These are phyloP conservation scores for Aphaenogaster ashmeadi DNA, from an alignment of 1,140 invertebrate species.

Conservation along the genomic window DNA sequence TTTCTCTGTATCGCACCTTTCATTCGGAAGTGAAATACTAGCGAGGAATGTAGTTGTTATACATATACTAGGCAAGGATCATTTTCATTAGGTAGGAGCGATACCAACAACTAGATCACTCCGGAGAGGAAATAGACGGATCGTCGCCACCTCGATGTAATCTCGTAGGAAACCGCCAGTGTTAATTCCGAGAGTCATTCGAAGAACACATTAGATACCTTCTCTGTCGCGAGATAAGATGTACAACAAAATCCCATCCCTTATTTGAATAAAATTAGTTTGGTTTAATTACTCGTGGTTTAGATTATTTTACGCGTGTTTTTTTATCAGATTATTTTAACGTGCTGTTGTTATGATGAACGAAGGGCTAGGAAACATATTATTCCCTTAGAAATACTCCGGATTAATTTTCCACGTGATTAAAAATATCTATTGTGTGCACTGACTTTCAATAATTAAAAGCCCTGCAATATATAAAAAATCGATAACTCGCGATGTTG, in stretches of 20 bases:
- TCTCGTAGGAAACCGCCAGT: conserved; percentile 67
- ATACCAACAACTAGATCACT: conserved; percentile 31
- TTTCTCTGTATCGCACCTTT: not conserved
- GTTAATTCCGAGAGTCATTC: conserved; percentile 68
- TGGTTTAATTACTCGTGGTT: conserved; percentile 9
- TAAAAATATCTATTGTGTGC: not conserved
- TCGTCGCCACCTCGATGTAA: conserved; percentile 62
- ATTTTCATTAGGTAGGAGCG: conserved; percentile 25
- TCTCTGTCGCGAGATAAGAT: conserved; percentile 25
- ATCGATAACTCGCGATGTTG: not conserved
- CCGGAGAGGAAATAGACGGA: conserved; percentile 43
- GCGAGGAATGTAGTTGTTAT: conserved; percentile 18
- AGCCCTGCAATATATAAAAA: not conserved
- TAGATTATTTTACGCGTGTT: not conserved
- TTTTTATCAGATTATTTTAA: not conserved
- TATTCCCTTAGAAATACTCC: not conserved
- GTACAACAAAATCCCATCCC: conserved; percentile 8
- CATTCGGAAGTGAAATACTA: not conserved
- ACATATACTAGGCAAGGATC: not conserved
- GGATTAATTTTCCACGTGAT: conserved; percentile 6
- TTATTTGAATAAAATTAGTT: not conserved
- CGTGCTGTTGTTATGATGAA: not conserved
- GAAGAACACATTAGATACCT: conserved; percentile 51
- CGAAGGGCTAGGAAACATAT: not conserved
- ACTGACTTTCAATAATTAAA: not conserved